phyloP scores from a whole-genome alignment of 2,113 vertebrate species.

The Oenanthe melanoleuca region DNA sequence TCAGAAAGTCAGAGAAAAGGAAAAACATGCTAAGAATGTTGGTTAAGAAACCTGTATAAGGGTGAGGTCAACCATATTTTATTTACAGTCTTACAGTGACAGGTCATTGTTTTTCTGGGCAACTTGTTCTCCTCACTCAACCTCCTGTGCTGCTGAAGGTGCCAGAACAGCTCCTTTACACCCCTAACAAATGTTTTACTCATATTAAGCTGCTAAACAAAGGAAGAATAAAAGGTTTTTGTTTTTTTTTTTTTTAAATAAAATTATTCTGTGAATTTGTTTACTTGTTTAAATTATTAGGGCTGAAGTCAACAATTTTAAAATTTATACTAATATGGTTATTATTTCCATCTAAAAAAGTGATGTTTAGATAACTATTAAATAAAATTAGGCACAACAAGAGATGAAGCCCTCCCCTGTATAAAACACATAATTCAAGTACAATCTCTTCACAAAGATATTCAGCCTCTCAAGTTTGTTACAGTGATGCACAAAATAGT shows the following conservation, averaged over 20 bases:
- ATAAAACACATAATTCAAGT: not conserved
- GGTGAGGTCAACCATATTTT: not conserved
- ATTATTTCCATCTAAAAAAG: not conserved
- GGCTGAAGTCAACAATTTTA: not conserved
- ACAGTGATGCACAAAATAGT: accelerated
- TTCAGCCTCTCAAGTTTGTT: not conserved
- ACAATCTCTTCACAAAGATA: not conserved
- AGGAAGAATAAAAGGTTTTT: not conserved
- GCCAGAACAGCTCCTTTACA: not conserved
- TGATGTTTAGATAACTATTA: not conserved
- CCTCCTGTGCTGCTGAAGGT: not conserved
- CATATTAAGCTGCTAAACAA: not conserved
- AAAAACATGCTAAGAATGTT: not conserved
- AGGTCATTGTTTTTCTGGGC: not conserved
- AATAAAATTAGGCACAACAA: not conserved
- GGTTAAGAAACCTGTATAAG: not conserved
- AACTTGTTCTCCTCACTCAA: not conserved
- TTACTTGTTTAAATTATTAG: not conserved
- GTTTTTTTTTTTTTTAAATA: not conserved
- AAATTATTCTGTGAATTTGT: not conserved
- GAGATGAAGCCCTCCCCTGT: not conserved
- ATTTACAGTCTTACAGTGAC: not conserved
- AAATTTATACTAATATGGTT: not conserved
- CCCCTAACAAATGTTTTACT: not conserved
- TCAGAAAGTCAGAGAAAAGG: not conserved